phyloP scores from a whole-genome alignment of 2,888 invertebrate genomes.

The Perizoma affinitatum region DNA sequence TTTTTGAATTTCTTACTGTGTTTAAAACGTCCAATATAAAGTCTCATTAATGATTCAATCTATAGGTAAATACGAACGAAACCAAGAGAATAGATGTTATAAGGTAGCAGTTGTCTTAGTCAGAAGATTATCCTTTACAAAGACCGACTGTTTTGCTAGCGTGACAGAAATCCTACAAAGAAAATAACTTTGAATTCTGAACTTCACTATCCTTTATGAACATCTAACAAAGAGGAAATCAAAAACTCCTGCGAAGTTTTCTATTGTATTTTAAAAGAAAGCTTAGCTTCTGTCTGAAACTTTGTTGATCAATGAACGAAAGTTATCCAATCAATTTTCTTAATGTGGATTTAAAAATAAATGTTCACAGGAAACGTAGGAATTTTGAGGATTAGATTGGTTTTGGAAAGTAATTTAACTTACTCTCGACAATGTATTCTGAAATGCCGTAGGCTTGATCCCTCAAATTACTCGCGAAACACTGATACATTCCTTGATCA shows the following conservation, averaged over 20 bases:
- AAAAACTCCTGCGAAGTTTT: constrained; percentile 25
- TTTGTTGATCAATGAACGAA: constrained; percentile 46
- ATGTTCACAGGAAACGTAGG: not conserved
- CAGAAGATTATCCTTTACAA: not conserved
- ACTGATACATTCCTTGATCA: constrained; percentile 96
- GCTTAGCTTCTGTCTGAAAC: constrained; percentile 40
- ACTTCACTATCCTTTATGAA: constrained; percentile 13
- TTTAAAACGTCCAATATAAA: no score
- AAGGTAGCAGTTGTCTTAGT: no score
- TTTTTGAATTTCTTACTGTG: no score
- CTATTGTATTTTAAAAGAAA: constrained; percentile 38
- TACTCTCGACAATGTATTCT: constrained; percentile 92
- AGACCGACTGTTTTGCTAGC: constrained; percentile 1
- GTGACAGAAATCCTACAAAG: constrained; percentile 5
- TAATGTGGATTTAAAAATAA: constrained; percentile 22
- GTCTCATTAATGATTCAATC: no score
- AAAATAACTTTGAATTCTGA: constrained; percentile 2
- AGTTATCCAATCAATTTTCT: constrained; percentile 54
- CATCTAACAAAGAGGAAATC: constrained; percentile 16
- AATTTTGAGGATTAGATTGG: not conserved
- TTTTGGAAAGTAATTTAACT: constrained; percentile 43
- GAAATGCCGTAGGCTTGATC: constrained; percentile 93
- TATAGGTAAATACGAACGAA: no score
- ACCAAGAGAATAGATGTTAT: no score
- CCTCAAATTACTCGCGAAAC: constrained; percentile 92